These are phyloP conservation scores for Ceyx margarethae DNA, from an alignment of 2,113 vertebrate species.

Conservation along the genomic window DNA sequence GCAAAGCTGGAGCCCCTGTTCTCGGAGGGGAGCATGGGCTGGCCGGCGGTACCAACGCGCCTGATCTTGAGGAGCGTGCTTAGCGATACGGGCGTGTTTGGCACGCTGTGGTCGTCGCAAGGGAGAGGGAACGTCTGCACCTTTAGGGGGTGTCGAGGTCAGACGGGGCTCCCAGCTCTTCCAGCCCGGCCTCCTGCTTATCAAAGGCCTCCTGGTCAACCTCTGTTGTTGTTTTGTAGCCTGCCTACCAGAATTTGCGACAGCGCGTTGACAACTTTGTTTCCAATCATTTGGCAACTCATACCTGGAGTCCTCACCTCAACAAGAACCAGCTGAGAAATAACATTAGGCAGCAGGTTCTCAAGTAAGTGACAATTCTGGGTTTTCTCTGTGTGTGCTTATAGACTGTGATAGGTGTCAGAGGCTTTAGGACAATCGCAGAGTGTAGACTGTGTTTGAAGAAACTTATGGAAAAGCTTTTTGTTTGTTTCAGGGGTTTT, in stretches of 20 bases:
- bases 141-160: fast-evolving
- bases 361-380: slow-evolving; percentile 84
- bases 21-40: not conserved
- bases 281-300: slow-evolving; percentile 94
- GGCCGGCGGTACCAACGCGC: fast-evolving
- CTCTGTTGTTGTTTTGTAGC: slow-evolving; percentile 72
- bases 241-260: slow-evolving; percentile 94
- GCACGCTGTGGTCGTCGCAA: not conserved
- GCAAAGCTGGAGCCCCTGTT: not conserved
- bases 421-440: not conserved
- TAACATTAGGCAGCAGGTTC: slow-evolving; percentile 95
- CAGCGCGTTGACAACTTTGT: slow-evolving; percentile 98
- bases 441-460: not conserved
- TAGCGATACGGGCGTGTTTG: fast-evolving
- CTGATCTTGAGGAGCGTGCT: not conserved
- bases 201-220: fast-evolving
- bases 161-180: fast-evolving
- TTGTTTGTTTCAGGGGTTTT: too few species aligned
- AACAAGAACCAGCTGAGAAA: slow-evolving; percentile 99
- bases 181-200: fast-evolving
- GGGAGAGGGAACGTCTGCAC: not conserved
- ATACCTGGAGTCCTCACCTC: slow-evolving; percentile 97
- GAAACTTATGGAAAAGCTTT: not conserved
- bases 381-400: fast-evolving
- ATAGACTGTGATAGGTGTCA: fast-evolving